Evolutionary conservation across 2,797 vertebrate species (phyloP), one percentile per base, ranked within the genome.

Genomic region (Etheostoma perlongum): DNA sequence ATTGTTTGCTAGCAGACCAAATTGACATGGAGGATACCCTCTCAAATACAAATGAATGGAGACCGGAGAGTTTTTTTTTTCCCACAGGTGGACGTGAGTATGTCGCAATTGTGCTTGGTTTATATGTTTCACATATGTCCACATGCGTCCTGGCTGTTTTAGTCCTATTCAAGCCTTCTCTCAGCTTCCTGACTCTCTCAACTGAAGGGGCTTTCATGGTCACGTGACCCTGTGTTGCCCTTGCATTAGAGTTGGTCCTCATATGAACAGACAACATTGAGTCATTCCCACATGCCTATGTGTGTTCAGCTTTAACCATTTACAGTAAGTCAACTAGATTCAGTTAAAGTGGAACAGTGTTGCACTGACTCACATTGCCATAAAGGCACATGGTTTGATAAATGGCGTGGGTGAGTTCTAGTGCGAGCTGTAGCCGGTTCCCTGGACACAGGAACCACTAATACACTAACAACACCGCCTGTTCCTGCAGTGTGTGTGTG

Each of bases 231-330:
- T 13, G 16, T 69, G 67, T 42, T 55, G 66, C n/a, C 60, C 14
- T 51, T 52, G 33, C 14, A 61, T 68, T 42, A 52, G 12, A 65
- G 63, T 27, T 68, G 46, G 21, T 47, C 49, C 57, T 52, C 44
- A 2, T 49, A n/a, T 58, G 55, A 11, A 11, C 11, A 9, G 9
- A 40, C 36, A 40, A 40, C 10, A 40, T 40, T 40, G 36, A 40
- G 10, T 40, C 36, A 27, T 11, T 27, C 2, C 30, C 9, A 46
- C 13, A 58, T 55, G 58, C 4, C 54, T 54, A 10, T 68, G 57
- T 68, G 58, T 55, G 6, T 23, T 48, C 25, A 2, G 13, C 49
- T 48, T 60, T 13, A 68, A 53, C 19, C 21, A 33, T 71, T 33
- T 36, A 27, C 27, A 27, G 3, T 27, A 58, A 25, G 11, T 55